Base-by-base conservation (phyloP, 2,888 invertebrate species). In the Agrochola circellaris region DNA sequence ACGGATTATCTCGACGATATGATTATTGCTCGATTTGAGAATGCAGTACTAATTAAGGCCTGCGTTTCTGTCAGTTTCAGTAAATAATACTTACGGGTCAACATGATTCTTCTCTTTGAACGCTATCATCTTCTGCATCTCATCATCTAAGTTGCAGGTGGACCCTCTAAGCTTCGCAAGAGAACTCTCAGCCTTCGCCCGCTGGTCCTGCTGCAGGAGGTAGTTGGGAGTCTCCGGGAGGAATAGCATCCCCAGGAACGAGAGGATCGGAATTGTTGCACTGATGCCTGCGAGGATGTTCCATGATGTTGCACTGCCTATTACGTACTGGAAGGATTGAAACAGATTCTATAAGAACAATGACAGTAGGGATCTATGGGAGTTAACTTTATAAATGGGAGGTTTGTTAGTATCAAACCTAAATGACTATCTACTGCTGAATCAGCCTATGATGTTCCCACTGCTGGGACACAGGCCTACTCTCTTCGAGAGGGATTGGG, bases 151-250 rank as follows among this genome's bases (percentile, higher is more conserved):
- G 87, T 98, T 96, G 88, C 97, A 98, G 0, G 97, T 97, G 20
- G 97, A 97, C 0, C 97, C 97, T 74, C 98, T 94, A 13, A 98
- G 95, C 87, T 97, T 97, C 7, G 94, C 93, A 60, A 98, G 92
- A 0, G 97, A 97, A 68, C 94, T 95, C 81, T 97, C 95, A 0
- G 98, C 98, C 62, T 97, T 96, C 48, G 97, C 97, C 58, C 97
- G 96, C 82, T 97, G 97, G 80, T 97, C 97, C 64, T 97, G 97
- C 5, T 97, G 97, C 26, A 98, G 96, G 23, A 98, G 97, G 93
- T 97, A 98, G 88, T 98, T 97, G 2, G 98, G 98, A 0, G 98
- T 97, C 90, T 98, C 98, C 0, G 98, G 98, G 73, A 98, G 96
- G 20, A 97, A 91, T 42, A 97, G 94, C 96, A 98, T 97, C 0